phyloP scores from a whole-genome alignment of 2,888 invertebrate genomes.

The Pasiphila rectangulata region DNA sequence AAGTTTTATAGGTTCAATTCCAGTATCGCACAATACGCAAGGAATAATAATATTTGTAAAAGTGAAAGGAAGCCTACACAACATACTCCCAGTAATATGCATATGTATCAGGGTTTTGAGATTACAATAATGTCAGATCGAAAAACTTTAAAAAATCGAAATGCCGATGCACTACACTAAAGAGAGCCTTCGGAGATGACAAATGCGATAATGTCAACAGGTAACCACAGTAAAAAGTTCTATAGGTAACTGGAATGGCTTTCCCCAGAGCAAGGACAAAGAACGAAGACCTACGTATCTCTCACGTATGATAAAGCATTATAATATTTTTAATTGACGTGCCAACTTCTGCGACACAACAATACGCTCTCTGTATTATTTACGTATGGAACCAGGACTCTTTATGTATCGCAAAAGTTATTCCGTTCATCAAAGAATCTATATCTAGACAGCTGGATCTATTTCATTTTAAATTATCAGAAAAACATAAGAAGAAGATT shows the following conservation, averaged over 20 bases:
- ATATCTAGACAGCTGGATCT: too few relatives aligned
- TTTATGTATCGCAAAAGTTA: too few relatives aligned
- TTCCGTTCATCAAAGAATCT: too few relatives aligned
- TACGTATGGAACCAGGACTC: not conserved
- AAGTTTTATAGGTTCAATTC: not conserved
- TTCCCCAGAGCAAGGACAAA: slow-evolving; percentile 17
- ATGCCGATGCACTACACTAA: too few relatives aligned
- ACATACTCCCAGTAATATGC: not conserved
- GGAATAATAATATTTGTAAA: not conserved
- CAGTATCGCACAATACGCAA: not conserved
- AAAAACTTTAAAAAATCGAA: too few relatives aligned
- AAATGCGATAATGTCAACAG: too few relatives aligned
- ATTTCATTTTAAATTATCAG: too few relatives aligned
- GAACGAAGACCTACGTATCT: slow-evolving; percentile 25
- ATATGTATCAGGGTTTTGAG: not conserved
- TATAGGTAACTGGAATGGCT: not conserved
- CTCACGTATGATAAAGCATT: slow-evolving; percentile 16
- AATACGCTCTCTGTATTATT: not conserved
- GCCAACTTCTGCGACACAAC: slow-evolving; percentile 5
- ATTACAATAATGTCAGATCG: not conserved
- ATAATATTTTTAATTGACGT: slow-evolving; percentile 1
- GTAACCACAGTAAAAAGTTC: too few relatives aligned
- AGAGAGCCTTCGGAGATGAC: too few relatives aligned
- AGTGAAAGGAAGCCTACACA: not conserved
- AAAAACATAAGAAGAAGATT: not conserved